A percentile compares a stretch with the other conserved stretches of the same genome.
These are phyloP conservation scores for Galendromus occidentalis DNA, from an alignment of 1,140 invertebrate genomes.

Conservation along the genomic window DNA sequence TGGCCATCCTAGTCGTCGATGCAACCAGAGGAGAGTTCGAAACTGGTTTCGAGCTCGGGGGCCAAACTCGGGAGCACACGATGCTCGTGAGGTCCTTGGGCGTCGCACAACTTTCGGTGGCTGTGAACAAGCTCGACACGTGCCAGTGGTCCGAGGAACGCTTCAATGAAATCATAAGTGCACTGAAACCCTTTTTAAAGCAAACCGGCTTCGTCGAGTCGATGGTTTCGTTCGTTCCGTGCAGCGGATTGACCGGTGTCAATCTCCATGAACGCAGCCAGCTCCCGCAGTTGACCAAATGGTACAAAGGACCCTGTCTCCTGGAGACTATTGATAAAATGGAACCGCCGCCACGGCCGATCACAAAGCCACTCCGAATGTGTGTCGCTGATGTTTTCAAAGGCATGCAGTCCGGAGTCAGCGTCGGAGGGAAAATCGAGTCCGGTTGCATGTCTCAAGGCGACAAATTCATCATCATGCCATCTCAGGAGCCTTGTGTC, in stretches of 20 bases:
- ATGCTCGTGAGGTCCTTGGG: conserved; percentile 48
- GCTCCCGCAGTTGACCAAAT: conserved; percentile 43
- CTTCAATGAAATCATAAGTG: conserved; percentile 65
- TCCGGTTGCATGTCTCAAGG: conserved; percentile 62
- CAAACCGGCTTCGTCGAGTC: conserved; percentile 80
- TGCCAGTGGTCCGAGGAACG: conserved; percentile 53
- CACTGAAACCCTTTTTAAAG: conserved; percentile 69
- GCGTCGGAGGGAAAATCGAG: conserved; percentile 70
- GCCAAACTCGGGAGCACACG: conserved; percentile 93
- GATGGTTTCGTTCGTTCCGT: conserved; percentile 77
- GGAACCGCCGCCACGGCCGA: conserved; percentile 49
- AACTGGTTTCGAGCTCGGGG: conserved; percentile 89
- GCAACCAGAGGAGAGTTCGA: conserved; percentile 88
- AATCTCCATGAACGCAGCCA: conserved; percentile 55
- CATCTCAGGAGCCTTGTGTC: conserved; percentile 50
- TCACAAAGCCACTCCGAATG: conserved; percentile 71
- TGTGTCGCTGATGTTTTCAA: conserved; percentile 88
- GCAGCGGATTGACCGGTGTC: conserved; percentile 80
- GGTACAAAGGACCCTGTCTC: conserved; percentile 66
- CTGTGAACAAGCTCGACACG: conserved; percentile 66
- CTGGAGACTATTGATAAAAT: conserved; percentile 67
- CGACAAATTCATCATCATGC: conserved; percentile 71
- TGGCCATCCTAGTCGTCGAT: conserved; percentile 85
- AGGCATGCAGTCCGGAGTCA: conserved; percentile 50
- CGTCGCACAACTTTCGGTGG: conserved; percentile 61